Conservation (phyloP, 1,140 invertebrate genomes). For the Scaptomyza pallida region DNA sequence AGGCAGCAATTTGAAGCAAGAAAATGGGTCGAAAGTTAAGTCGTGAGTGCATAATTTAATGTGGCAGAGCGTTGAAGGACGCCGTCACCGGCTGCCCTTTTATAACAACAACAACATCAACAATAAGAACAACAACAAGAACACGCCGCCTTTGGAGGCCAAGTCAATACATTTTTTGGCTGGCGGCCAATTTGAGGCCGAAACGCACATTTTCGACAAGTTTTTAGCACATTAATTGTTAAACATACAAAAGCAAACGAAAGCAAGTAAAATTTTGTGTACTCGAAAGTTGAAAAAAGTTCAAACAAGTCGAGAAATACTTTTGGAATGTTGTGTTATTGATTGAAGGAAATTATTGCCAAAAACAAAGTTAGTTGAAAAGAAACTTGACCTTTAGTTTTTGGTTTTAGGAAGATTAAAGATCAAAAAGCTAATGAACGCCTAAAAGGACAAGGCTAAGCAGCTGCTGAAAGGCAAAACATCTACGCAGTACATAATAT, state of each 20-base stretch:
- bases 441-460: not conserved
- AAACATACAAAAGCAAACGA: slow-evolving; percentile 8
- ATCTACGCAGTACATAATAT: too few relatives aligned
- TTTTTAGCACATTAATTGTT: slow-evolving; percentile 31
- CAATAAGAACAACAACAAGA: slow-evolving; percentile 25
- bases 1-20: slow-evolving; percentile 29
- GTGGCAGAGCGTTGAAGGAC: slow-evolving; percentile 39
- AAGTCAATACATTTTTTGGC: slow-evolving; percentile 52
- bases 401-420: not conserved
- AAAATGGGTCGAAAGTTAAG: slow-evolving; percentile 9
- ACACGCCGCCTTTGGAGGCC: slow-evolving; percentile 38
- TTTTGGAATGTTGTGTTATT: not conserved
- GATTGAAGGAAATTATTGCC: not conserved
- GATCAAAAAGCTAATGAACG: not conserved
- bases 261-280: slow-evolving; percentile 26
- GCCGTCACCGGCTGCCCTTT: slow-evolving; percentile 58
- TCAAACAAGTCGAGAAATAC: not conserved
- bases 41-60: slow-evolving; percentile 17
- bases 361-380: too few relatives aligned
- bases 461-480: not conserved
- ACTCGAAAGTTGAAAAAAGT: slow-evolving; percentile 3
- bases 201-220: slow-evolving; percentile 33
- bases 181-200: slow-evolving; percentile 43
- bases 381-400: not conserved
- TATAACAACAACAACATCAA: slow-evolving; percentile 23